phyloP scores from a whole-genome alignment of 2,113 vertebrate species.

The Rhynchomys soricoides region DNA sequence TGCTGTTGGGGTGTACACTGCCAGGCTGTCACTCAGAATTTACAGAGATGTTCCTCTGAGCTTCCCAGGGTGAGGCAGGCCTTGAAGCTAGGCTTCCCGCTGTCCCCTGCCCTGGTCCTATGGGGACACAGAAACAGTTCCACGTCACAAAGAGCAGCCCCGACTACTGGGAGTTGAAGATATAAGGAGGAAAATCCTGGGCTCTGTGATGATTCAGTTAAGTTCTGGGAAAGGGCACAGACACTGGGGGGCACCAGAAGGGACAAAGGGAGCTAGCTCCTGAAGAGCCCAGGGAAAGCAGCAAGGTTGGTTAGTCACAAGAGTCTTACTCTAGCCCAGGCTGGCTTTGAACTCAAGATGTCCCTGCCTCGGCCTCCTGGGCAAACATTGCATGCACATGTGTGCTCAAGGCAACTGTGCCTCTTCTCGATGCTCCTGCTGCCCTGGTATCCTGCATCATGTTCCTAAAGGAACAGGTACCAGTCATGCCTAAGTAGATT shows the following conservation, averaged over 20 bases:
- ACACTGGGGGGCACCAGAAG: not conserved
- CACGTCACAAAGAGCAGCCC: not conserved
- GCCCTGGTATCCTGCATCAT: accelerated
- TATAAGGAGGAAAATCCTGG: not conserved
- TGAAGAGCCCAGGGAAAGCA: not conserved
- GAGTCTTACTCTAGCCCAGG: not conserved
- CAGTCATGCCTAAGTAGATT: not conserved
- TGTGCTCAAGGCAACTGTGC: not conserved
- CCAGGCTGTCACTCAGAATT: not conserved
- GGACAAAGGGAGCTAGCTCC: not conserved
- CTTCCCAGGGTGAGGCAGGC: not conserved
- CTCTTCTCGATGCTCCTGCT: not conserved
- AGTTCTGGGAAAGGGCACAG: not conserved
- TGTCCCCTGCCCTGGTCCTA: not conserved
- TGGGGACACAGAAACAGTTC: not conserved
- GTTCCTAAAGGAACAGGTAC: not conserved
- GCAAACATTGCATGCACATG: not conserved
- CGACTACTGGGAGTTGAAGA: not conserved
- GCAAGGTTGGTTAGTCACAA: not conserved
- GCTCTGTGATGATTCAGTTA: not conserved
- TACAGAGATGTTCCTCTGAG: not conserved
- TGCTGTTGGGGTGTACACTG: not conserved
- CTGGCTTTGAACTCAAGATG: not conserved
- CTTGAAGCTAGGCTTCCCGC: accelerated
- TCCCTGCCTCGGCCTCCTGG: not conserved